These are phyloP conservation scores for Physella acuta DNA, from an alignment of 1,140 invertebrate species.

Conservation along the genomic window DNA sequence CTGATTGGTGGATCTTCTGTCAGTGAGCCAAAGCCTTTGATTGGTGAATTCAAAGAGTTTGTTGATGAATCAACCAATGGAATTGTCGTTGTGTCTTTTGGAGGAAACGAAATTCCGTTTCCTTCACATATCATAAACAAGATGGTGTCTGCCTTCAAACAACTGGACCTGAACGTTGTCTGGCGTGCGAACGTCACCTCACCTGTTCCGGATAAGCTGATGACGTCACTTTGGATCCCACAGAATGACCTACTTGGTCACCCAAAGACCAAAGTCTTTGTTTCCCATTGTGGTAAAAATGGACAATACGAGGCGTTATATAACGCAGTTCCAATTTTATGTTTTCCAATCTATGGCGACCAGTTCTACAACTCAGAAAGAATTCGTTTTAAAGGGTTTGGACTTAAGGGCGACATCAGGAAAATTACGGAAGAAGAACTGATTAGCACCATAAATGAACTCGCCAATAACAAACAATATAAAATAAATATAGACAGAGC, in stretches of 20 bases:
- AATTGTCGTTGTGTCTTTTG: slow-evolving; percentile 33
- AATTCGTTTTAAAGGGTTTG: slow-evolving; percentile 28
- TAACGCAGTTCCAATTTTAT: slow-evolving; percentile 58
- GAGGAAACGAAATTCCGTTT: slow-evolving; percentile 19
- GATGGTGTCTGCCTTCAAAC: slow-evolving; percentile 19
- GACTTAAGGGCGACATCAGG: slow-evolving; percentile 17
- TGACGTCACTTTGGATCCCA: slow-evolving; percentile 26
- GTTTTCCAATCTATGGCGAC: slow-evolving; percentile 66
- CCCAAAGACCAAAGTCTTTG: slow-evolving; percentile 31
- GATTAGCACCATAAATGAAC: slow-evolving; percentile 17
- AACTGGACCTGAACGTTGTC: slow-evolving; percentile 11
- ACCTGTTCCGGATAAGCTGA: slow-evolving; percentile 8
- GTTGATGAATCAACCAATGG: slow-evolving; percentile 18
- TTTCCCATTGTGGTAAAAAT: slow-evolving; percentile 45
- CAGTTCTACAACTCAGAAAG: slow-evolving; percentile 32
- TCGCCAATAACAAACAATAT: slow-evolving; percentile 16
- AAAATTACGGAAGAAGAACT: slow-evolving; percentile 22
- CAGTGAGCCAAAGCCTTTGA: slow-evolving; percentile 21
- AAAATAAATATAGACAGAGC: not conserved
- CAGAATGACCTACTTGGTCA: slow-evolving; percentile 31
- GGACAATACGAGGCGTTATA: slow-evolving; percentile 39
- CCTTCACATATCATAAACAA: slow-evolving; percentile 21
- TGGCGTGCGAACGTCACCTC: slow-evolving; percentile 18
- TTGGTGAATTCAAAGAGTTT: slow-evolving; percentile 21
- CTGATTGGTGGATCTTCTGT: slow-evolving; percentile 35